phyloP scores from a whole-genome alignment of 1,140 invertebrate species.

The Telenomus remus region DNA sequence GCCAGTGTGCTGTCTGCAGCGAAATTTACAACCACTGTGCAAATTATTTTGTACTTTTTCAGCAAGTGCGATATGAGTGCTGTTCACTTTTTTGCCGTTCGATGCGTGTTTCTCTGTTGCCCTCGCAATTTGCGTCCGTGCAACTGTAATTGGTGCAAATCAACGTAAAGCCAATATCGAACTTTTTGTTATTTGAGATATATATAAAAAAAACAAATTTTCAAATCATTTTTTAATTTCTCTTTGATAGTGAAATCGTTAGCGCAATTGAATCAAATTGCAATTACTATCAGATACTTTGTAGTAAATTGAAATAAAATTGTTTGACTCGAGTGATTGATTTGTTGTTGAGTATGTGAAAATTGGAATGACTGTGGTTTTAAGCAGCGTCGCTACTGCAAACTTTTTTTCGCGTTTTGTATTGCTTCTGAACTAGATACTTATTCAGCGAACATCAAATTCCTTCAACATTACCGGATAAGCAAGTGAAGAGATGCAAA shows the following conservation, averaged over 20 bases:
- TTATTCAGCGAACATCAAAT: constrained; percentile 23
- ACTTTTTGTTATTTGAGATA: no score
- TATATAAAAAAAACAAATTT: no score
- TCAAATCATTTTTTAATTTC: no score
- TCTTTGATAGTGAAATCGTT: no score
- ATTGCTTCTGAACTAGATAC: not conserved
- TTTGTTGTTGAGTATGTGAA: not conserved
- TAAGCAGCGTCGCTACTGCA: no score
- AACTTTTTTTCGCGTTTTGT: not conserved
- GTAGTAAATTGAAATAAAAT: not conserved
- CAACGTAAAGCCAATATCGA: no score
- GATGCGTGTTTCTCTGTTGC: constrained; percentile 23
- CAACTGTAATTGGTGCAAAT: constrained; percentile 20
- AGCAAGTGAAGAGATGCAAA: constrained; percentile 50
- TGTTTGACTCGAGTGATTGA: not conserved
- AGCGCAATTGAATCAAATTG: no score
- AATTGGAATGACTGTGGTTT: no score
- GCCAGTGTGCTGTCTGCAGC: constrained; percentile 41
- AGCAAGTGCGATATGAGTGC: constrained; percentile 22
- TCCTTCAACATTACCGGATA: constrained; percentile 20
- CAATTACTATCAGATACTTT: no score
- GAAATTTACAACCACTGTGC: constrained; percentile 47
- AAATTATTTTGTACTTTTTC: constrained; percentile 54
- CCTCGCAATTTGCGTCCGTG: constrained; percentile 24
- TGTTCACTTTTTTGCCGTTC: constrained; percentile 30